phyloP scores from a whole-genome alignment of 2,888 invertebrate genomes.

The Liopterus haemorrhoidalis region DNA sequence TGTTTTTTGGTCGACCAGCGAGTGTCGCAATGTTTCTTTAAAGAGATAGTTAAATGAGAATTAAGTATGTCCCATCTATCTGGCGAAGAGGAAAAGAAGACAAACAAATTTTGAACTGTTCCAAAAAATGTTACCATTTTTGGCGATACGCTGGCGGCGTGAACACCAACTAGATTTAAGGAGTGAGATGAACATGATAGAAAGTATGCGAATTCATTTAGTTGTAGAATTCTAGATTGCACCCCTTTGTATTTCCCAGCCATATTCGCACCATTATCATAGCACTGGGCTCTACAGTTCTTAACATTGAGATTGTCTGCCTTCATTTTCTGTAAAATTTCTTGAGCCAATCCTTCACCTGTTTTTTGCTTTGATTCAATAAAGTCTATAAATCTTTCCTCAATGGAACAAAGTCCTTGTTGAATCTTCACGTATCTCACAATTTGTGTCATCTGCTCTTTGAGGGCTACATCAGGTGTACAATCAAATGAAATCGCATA shows the following conservation, averaged over 20 bases:
- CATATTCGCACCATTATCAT: constrained; percentile 8
- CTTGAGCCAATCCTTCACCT: constrained; percentile 8
- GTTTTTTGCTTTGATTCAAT: constrained; percentile 7
- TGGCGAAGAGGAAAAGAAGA: constrained; percentile 13
- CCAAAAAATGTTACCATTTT: constrained; percentile 12
- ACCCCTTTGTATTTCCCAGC: no score
- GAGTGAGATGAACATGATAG: constrained; percentile 13
- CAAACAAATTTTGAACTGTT: constrained; percentile 13
- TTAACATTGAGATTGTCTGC: constrained; percentile 4
- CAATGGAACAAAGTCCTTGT: constrained; percentile 4
- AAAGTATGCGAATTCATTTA: constrained; percentile 13
- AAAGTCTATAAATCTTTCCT: constrained; percentile 6
- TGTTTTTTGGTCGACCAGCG: no score
- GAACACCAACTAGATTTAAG: constrained; percentile 16
- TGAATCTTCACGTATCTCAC: constrained; percentile 10
- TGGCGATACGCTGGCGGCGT: constrained; percentile 7
- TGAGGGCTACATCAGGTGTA: constrained; percentile 14
- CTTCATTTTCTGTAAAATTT: constrained; percentile 5
- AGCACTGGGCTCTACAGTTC: constrained; percentile 9
- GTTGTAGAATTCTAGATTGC: constrained; percentile 12
- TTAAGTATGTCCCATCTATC: constrained; percentile 11
- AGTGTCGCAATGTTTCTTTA: no score
- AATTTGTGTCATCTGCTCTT: constrained; percentile 18
- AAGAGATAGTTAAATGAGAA: no score
- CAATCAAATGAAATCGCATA: constrained; percentile 11